phyloP scores from a whole-genome alignment of 2,888 invertebrate species.

The Ormia ochracea region DNA sequence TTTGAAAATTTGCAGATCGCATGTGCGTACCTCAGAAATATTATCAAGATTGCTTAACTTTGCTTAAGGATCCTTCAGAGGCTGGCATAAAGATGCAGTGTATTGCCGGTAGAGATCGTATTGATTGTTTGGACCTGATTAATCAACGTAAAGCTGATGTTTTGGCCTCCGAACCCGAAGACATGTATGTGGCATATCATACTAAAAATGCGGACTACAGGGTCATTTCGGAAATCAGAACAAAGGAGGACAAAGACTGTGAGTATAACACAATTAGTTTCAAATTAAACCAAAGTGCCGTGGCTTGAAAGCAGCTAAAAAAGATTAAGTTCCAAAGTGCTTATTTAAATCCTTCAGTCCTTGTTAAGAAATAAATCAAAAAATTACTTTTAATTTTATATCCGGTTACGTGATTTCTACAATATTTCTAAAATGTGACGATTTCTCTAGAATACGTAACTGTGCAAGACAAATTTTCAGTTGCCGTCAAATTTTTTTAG shows the following conservation, averaged over 20 bases:
- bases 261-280: constrained; percentile 62
- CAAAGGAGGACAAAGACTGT: constrained; percentile 86
- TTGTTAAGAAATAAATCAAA: too few relatives aligned
- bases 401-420: too few relatives aligned
- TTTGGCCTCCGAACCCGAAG: constrained; percentile 89
- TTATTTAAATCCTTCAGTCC: too few relatives aligned
- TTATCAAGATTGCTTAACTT: constrained; percentile 80
- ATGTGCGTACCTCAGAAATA: constrained; percentile 85
- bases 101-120: constrained; percentile 84
- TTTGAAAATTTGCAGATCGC: constrained; percentile 79
- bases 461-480: too few relatives aligned
- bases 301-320: background rate
- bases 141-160: constrained; percentile 88
- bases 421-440: too few relatives aligned
- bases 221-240: constrained; percentile 86
- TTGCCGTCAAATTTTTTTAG: too few relatives aligned
- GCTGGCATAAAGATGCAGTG: constrained; percentile 81
- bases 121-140: constrained; percentile 84
- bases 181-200: constrained; percentile 89
- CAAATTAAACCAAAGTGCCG: background rate
- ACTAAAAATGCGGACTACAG: constrained; percentile 85
- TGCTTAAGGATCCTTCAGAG: constrained; percentile 76
- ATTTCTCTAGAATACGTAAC: too few relatives aligned
- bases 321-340: background rate
- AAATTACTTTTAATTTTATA: too few relatives aligned